Base-by-base conservation (phyloP, 2,113 vertebrate genomes). In the Pleuronectes platessa region DNA sequence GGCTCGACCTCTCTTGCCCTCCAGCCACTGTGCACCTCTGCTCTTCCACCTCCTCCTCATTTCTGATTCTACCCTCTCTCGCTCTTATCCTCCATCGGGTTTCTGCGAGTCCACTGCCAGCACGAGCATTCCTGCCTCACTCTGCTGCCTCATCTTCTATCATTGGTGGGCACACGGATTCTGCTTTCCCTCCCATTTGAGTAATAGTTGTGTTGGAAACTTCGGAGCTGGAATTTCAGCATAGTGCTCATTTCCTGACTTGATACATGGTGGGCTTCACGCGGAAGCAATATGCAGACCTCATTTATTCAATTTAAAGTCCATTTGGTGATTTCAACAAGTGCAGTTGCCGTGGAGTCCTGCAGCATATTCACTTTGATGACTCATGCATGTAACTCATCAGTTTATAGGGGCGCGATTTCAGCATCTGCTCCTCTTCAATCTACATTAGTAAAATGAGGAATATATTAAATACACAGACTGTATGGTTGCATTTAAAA, bases 171-270 rank as follows among this genome's bases (percentile, higher is more conserved):
- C 53, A 26, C 35, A 37, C 15, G 40, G 35, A 79, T 61, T 86
- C 15, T n/a, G 2, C 15, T 75, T 68, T 77, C 31, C 5, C 51
- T 79, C 58, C 74, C 61, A 76, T 74, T 78, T 76, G 71, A 71
- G 15, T 85, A 72, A 79, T 74, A 68, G 42, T 77, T 37, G 42
- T 42, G 61, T 54, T 60, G 58, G 64, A 78, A 76, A 76, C 61
- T 81, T 80, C 59, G 67, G 61, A 79, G 79, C 71, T 65, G 40
- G 54, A 71, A 56, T 84, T 86, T 79, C 61, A 80, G 17, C 68
- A 74, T 75, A 63, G 72, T 82, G 71, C 78, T 85, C 60, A 88
- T 90, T 85, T 85, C 67, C 82, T 78, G 21, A 68, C 40, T 82
- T 86, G 70, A 76, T 75, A 74, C 84, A 81, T 47, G 31, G 31